Percentiles rank a stretch among this genome's conserved stretches.
These are phyloP conservation scores for Apamea epomidion DNA, from an alignment of 2,888 invertebrate species.

Conservation along the genomic window DNA sequence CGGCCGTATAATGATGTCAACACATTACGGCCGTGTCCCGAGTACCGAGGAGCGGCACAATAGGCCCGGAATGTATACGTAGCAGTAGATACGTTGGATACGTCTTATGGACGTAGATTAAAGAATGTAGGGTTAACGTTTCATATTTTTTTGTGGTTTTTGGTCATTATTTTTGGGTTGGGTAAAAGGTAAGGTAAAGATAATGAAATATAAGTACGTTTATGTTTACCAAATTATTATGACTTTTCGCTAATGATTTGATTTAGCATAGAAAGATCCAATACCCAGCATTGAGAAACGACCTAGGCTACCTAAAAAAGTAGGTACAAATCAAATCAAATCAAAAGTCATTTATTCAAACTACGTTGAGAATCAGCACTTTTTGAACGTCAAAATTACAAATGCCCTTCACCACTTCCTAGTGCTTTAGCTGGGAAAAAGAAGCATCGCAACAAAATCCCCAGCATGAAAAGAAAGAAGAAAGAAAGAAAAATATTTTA, in stretches of 20 bases:
- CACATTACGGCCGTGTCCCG: constrained; percentile 78
- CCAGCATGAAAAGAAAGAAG: no score
- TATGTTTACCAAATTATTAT: neutral
- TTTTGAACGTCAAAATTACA: no score
- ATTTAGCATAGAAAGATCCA: neutral
- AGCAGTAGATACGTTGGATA: constrained; percentile 44
- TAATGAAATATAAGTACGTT: neutral
- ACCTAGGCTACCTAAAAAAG: neutral
- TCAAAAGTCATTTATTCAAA: no score
- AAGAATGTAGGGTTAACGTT: constrained; percentile 37
- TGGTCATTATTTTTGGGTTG: neutral
- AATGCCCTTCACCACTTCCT: no score
- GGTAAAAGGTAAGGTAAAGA: neutral
- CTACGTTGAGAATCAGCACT: no score
- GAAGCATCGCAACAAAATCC: no score
- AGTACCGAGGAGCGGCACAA: constrained; percentile 65
- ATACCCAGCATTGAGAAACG: neutral
- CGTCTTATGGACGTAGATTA: constrained; percentile 26
- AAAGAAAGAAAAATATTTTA: no score
- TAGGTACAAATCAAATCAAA: neutral
- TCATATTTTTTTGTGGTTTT: constrained; percentile 4
- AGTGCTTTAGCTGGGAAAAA: no score
- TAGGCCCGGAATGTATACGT: constrained; percentile 63
- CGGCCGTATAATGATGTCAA: constrained; percentile 83
- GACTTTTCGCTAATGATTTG: neutral